Percentiles rank a stretch among this genome's conserved stretches.
These are phyloP conservation scores for Aphodius sticticus DNA, from an alignment of 2,888 invertebrate species.

Conservation along the genomic window DNA sequence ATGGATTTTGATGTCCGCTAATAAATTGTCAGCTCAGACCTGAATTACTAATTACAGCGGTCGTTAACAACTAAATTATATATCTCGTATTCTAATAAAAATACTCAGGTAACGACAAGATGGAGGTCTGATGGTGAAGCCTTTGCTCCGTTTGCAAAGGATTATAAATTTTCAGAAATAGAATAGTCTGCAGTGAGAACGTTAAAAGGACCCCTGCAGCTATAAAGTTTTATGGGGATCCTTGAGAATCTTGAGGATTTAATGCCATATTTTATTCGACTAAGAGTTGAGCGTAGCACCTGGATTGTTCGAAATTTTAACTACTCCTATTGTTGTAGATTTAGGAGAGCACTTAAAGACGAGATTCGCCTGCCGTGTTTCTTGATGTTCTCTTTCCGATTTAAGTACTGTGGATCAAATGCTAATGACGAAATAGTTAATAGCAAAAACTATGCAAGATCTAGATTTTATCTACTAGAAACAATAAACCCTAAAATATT, in stretches of 20 bases:
- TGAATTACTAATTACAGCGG: background rate
- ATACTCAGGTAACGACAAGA: no score
- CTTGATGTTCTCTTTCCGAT: background rate
- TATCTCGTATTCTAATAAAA: no score
- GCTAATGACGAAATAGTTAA: background rate
- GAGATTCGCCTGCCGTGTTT: background rate
- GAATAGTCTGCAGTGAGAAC: background rate
- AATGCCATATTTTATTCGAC: background rate
- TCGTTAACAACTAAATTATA: background rate
- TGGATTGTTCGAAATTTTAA: background rate
- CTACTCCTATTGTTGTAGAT: background rate
- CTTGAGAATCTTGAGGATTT: background rate
- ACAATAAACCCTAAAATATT: no score
- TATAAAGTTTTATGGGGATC: background rate
- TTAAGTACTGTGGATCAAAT: background rate
- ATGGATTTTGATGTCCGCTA: background rate
- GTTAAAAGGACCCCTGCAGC: background rate
- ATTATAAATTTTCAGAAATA: background rate
- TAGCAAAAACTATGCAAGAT: background rate
- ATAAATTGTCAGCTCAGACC: background rate
- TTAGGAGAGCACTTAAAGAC: background rate
- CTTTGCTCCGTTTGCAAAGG: no score
- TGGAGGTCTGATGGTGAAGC: no score
- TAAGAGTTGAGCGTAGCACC: background rate
- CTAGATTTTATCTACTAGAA: no score